Base-by-base conservation (phyloP, 35 echinoderm and acorn worm species). In the Heliocidaris tuberculata region DNA sequence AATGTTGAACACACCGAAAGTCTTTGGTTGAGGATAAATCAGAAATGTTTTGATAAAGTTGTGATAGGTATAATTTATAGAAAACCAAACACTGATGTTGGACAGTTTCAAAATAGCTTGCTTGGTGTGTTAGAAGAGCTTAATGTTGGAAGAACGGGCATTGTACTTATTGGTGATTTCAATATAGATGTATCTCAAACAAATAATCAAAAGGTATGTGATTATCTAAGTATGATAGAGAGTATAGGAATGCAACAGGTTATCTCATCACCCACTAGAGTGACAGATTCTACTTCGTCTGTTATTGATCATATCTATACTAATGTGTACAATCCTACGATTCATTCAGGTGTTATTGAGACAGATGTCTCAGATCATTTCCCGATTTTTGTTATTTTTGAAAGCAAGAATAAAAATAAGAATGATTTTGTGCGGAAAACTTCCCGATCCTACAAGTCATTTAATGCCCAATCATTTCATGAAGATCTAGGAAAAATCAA, bases 11-110 rank as follows among this genome's bases (percentile, higher is more conserved):
- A 89, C 86, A 89, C 86, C 13, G 86, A 89, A 89, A 6, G 86
- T 89, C 86, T 89, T 89, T 89, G 86, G 70, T 85, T 89, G 86
- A 89, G 86, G 6, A 89, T 89, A 89, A 89, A 89, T 6, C 86
- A 89, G 86, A 89, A 89, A 24, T 89, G 86, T 89, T 89, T 89
- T 29, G 86, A 89, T 89, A 89, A 89, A 89, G 31, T 89, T 89
- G 86, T 89, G 24, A 89, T 89, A 89, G 47, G 31, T 31, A 48
- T 92, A 92, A 48, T 42, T 48, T 48, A 92, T 92, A 2, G 85
- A 30, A 86, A 86, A 86, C 85, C 85, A 86, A 86, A 86, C 19
- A 86, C 85, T 86, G 85, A 86, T 86, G n/a, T 86, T 86, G 85
- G 19, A 27, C 85, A 86, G 85, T 86, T 86, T 86, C 85, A 86